These are phyloP conservation scores for Dissostichus mawsoni DNA, from an alignment of 2,113 vertebrate species.

Conservation along the genomic window DNA sequence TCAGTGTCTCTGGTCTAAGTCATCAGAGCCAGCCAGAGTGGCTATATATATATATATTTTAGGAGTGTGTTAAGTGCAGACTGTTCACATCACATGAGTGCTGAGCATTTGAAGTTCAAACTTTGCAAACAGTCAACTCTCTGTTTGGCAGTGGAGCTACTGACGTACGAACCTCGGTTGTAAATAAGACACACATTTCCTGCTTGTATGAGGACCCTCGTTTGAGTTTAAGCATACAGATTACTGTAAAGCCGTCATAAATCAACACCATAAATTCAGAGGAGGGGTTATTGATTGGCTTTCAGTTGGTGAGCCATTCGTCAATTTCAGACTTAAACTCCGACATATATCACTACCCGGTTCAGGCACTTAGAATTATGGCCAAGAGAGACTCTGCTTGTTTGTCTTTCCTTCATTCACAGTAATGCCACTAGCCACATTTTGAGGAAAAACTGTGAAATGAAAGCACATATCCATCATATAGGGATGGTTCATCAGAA, in stretches of 20 bases:
- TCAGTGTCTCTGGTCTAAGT: neutral
- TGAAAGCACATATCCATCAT: no score
- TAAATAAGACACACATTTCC: conserved; percentile 42
- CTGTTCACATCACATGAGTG: conserved; percentile 62
- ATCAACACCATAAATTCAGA: neutral
- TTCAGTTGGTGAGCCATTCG: neutral
- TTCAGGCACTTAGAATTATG: neutral
- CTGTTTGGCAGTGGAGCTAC: conserved; percentile 54
- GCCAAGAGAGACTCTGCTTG: neutral
- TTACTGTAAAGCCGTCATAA: neutral
- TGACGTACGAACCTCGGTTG: conserved; percentile 32
- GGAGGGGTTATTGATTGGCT: neutral
- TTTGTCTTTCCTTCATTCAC: conserved; percentile 16
- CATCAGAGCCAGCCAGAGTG: neutral
- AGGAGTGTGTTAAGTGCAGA: conserved; percentile 10
- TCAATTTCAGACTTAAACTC: conserved; percentile 11
- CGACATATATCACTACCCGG: neutral
- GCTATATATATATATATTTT: neutral
- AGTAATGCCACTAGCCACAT: neutral
- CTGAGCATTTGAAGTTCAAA: conserved; percentile 44
- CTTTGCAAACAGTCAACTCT: conserved; percentile 56
- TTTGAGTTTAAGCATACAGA: neutral
- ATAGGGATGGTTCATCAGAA: no score
- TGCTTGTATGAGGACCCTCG: conserved; percentile 18
- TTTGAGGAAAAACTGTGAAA: no score